Evolutionary conservation across 2,113 vertebrate species (phyloP), one percentile per base, ranked within the genome.

Genomic region (Aldabrachelys gigantea): DNA sequence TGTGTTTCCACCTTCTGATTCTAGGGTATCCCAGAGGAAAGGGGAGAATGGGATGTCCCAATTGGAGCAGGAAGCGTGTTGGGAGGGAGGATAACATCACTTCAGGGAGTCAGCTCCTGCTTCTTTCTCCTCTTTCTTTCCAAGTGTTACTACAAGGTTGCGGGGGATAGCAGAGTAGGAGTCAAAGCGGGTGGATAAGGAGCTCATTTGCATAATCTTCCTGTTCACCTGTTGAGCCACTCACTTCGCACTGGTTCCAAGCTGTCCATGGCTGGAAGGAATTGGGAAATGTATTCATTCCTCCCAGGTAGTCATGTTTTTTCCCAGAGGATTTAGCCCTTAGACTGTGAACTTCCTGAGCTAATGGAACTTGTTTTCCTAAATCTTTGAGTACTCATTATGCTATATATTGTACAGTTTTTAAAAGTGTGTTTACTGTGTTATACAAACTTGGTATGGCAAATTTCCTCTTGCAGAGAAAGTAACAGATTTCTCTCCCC

Each of bases 31-130:
- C 72, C 91, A 80, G 94, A 89, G 85, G 86, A 96, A 87, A 86
- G 59, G 53, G 85, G 90, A 75, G 93, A 90, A 95, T 10, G 9
- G 91, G 79, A 87, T 90, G 92, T 96, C 94, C 83, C 57, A 85
- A 27, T 1, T 0, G 89, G 4, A 80, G 75, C 57, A 88, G 72
- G 11, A 31, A 69, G 27, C 82, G 9, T 50, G 2, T 76, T 84
- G 47, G 72, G 53, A 94, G 88, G 35, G 53, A n/a, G 92, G 93
- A 10, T 65, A 84, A 81, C 84, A 38, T 25, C 21, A 27, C 5
- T 38, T 85, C 83, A 41, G 49, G 49, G 38, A 38, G 62, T 94
- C 0, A 89, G 11, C 21, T 94, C 84, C 84, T 87, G 78, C 76
- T 91, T 91, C 53, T 87, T 25, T 72, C 82, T 91, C 62, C 76